Conservation (phyloP, 2,797 vertebrate species). For the Typhlichthys subterraneus region DNA sequence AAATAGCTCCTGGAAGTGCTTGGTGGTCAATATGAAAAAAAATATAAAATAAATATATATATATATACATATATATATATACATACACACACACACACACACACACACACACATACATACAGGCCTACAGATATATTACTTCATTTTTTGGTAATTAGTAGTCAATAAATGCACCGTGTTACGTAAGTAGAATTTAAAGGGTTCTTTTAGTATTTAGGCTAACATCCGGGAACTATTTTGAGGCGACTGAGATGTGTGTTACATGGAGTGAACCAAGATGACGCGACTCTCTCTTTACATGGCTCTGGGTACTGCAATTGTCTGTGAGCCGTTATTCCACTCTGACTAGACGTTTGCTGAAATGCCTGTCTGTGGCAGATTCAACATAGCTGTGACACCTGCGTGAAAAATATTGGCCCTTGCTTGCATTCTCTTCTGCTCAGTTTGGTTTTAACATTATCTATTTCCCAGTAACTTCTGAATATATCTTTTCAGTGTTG, state of each 20-base stretch:
- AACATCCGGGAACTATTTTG: no score
- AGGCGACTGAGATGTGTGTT: no score
- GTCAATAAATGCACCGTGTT: no score
- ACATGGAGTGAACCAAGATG: slow-evolving; percentile 21
- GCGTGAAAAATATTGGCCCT: slow-evolving; percentile 7
- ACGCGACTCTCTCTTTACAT: slow-evolving; percentile 22
- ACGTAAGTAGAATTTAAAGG: no score
- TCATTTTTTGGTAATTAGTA: no score
- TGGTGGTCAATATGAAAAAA: no score
- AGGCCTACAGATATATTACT: no score
- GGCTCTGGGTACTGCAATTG: slow-evolving; percentile 42
- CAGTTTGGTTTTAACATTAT: slow-evolving; percentile 21
- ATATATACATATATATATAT: background rate
- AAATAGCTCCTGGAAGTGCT: no score
- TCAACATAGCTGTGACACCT: slow-evolving; percentile 11
- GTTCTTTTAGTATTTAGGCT: no score
- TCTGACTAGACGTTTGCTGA: slow-evolving; percentile 50
- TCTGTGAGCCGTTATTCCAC: slow-evolving; percentile 41
- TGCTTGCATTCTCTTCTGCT: slow-evolving; percentile 3
- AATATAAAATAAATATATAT: no score
- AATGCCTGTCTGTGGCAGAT: slow-evolving; percentile 39
- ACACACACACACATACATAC: no score
- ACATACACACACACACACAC: background rate
- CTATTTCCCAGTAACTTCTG: slow-evolving; percentile 8
- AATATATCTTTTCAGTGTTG: slow-evolving; percentile 32